phyloP scores from a whole-genome alignment of 2,888 invertebrate species.

The Mesoligia furuncula region DNA sequence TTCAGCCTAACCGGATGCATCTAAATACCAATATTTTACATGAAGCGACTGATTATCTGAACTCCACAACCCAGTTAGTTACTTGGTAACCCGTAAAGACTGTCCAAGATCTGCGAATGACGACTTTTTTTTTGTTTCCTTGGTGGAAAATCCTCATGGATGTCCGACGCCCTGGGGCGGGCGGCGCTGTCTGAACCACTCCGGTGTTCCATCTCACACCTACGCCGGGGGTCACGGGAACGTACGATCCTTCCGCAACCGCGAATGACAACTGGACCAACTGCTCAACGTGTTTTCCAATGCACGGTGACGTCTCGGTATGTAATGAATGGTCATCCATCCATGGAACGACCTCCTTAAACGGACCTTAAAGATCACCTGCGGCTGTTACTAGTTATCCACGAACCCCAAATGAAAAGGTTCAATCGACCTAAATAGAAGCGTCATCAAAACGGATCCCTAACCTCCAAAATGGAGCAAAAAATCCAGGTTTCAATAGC shows the following conservation, averaged over 20 bases:
- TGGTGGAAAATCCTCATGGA: too few relatives aligned
- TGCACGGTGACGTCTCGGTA: neutral
- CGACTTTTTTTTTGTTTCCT: too few relatives aligned
- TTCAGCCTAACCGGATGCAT: too few relatives aligned
- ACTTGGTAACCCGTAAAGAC: neutral
- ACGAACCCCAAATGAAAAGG: neutral
- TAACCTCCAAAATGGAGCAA: slow-evolving; percentile 42
- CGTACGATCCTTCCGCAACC: too few relatives aligned
- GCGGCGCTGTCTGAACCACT: too few relatives aligned
- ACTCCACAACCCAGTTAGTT: neutral
- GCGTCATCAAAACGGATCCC: slow-evolving; percentile 36
- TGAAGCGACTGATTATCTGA: neutral
- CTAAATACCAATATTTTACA: neutral
- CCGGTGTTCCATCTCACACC: too few relatives aligned
- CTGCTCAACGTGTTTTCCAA: neutral
- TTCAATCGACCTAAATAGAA: slow-evolving; percentile 21
- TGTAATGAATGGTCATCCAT: neutral
- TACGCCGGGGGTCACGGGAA: too few relatives aligned
- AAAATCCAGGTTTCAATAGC: slow-evolving; percentile 58
- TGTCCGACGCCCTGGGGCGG: too few relatives aligned
- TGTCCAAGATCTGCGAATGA: neutral
- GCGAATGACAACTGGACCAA: neutral
- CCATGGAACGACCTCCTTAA: neutral
- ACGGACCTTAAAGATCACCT: neutral
- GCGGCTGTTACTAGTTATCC: rapidly evolving